Evolutionary conservation across 92 coral and sea anemone species (phyloP), one percentile per base, ranked within the genome.

Genomic region (Pocillopora meandrina): DNA sequence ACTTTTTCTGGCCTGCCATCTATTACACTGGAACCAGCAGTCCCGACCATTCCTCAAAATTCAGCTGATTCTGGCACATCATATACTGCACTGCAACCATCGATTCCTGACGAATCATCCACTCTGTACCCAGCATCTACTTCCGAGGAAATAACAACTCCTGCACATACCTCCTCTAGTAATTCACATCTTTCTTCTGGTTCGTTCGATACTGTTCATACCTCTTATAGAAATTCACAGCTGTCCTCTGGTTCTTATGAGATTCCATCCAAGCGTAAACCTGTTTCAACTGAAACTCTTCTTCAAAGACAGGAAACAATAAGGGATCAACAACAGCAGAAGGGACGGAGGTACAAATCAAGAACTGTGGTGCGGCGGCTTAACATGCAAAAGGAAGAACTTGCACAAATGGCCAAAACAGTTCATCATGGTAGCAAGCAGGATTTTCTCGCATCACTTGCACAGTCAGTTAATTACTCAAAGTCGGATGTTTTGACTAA

Each of bases 391-490:
- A 79, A 47, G 62, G 79, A 75, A 47, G 33, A 75, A 2, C 79
- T 75, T 6, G 62, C 79, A 75, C 79, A 52, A 75, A 21, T 75
- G 35, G 81, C 80, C 16, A 76, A 66, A 80, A 66, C 60, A 66
- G 75, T 81, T 2, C 85, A 81, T 47, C 77, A 69, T 81, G 77
- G 76, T n/a, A 68, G 65, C 33, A 81, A 81, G 65, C 76, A 81
- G 7, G 65, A 81, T 56, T 81, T 81, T 20, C 76, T 81, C 2
- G 23, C 65, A 47, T 81, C 85, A 66, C 9, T 81, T 36, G 85
- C 85, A 67, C 68, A 81, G 20, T 81, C 85, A 10, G 77, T 81
- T 15, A 2, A 3, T 56, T 9, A 19, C 35, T 23, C 76, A 71
- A 71, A 71, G 55, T 72, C 33, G 17, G 31, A 26, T 26, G 12